Conservation (phyloP, 2,888 invertebrate genomes). For the Drosophila ustulata region DNA sequence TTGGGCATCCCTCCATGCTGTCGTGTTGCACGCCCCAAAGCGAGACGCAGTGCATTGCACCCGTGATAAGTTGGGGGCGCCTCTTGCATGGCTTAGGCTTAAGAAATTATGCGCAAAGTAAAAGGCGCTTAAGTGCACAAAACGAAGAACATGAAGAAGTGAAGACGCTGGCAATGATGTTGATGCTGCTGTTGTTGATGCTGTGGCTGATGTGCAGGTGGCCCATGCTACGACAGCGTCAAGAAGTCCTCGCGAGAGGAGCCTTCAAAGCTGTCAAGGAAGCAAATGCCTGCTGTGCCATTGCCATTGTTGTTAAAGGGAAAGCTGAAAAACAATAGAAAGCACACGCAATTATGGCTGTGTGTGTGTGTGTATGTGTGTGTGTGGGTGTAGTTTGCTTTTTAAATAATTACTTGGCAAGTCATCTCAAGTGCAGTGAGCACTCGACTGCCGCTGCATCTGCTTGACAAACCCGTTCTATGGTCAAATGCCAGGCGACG, state of each 20-base stretch:
- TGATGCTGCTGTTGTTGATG: constrained; percentile 37
- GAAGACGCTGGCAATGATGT: constrained; percentile 37
- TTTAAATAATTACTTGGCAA: constrained; percentile 57
- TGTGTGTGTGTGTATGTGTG: constrained; percentile 5
- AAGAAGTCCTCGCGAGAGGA: constrained; percentile 7
- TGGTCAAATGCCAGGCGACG: constrained; percentile 33
- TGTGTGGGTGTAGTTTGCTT: constrained; percentile 54
- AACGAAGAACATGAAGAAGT: constrained; percentile 51
- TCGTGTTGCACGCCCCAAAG: not conserved
- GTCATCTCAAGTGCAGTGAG: constrained; percentile 12
- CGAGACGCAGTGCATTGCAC: constrained; percentile 19
- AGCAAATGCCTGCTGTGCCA: constrained; percentile 38
- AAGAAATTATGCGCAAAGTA: constrained; percentile 73
- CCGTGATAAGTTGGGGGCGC: not conserved
- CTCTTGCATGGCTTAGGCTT: constrained; percentile 27
- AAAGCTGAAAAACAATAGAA: constrained; percentile 1
- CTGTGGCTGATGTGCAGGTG: not conserved
- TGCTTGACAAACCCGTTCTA: not conserved
- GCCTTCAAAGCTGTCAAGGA: constrained; percentile 41
- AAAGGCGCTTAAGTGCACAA: constrained; percentile 73
- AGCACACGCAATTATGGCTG: constrained; percentile 7
- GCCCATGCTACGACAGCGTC: not conserved
- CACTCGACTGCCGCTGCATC: not conserved
- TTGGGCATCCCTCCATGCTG: too few species aligned
- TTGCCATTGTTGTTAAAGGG: constrained; percentile 18